Evolutionary conservation across 2,113 vertebrate genomes (phyloP), one percentile per base, ranked within the genome.

Genomic region (Ctenodactylus gundi): DNA sequence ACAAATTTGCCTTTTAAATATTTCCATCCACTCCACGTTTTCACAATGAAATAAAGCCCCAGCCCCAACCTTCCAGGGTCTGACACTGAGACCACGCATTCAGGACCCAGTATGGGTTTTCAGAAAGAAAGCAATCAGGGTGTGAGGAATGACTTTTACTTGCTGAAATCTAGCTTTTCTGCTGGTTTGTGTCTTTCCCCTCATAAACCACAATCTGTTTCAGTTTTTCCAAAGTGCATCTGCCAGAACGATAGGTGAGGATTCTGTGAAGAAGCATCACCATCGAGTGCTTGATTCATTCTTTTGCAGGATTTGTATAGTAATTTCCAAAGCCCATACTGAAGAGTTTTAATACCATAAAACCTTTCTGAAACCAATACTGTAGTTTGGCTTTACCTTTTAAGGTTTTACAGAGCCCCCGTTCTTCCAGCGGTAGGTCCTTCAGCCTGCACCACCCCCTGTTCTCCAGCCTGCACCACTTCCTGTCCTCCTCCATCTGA

Each of bases 81-180:
- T 70, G 14, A 1, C 58, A 68, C 68, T 44, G 41, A 58, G 46
- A 64, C 53, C 51, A 72, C n/a, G n/a, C n/a, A n/a, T n/a, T n/a
- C n/a, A n/a, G n/a, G n/a, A n/a, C n/a, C n/a, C n/a, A n/a, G n/a
- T n/a, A n/a, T n/a, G n/a, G n/a, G n/a, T n/a, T n/a, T n/a, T n/a
- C n/a, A n/a, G n/a, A n/a, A n/a, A n/a, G n/a, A n/a, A n/a, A n/a
- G n/a, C n/a, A n/a, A n/a, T n/a, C n/a, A n/a, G n/a, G n/a, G n/a
- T n/a, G n/a, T n/a, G n/a, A n/a, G n/a, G n/a, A n/a, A n/a, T n/a
- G n/a, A n/a, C n/a, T 41, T 70, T 83, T 41, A 36, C 39, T 82
- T 94, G n/a, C n/a, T n/a, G n/a, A n/a, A n/a, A n/a, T n/a, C n/a
- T 75, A 68, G 31, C 81, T 95, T 44, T 20, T 44, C 75, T 91